Conservation (phyloP, 1,140 invertebrate genomes). For the Drosophila ficusphila region DNA sequence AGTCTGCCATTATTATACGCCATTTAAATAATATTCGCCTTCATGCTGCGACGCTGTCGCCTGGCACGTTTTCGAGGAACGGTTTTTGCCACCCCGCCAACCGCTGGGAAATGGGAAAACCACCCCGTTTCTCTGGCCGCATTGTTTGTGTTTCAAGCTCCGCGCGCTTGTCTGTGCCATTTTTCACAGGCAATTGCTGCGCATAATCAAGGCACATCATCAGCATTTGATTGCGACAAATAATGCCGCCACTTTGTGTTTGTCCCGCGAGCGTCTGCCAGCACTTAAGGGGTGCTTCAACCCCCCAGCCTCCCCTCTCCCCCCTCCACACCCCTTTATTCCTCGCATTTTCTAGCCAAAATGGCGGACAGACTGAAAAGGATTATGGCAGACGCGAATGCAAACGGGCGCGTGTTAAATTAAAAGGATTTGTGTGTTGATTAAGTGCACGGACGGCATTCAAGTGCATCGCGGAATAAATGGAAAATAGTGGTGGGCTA, state of each 20-base stretch:
- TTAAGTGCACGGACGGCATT: conserved; percentile 58
- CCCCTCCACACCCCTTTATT: not conserved
- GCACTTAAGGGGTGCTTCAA: conserved; percentile 41
- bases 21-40: conserved; percentile 84
- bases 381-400: conserved; percentile 36
- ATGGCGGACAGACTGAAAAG: conserved; percentile 51
- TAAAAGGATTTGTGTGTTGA: conserved; percentile 81
- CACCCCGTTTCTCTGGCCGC: conserved; percentile 29
- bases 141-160: conserved; percentile 9
- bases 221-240: conserved; percentile 83
- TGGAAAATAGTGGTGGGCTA: not conserved
- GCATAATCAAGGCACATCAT: conserved; percentile 81
- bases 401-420: conserved; percentile 62
- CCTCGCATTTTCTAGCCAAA: conserved; percentile 19
- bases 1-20: conserved; percentile 84
- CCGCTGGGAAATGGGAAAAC: conserved; percentile 5
- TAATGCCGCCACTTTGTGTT: conserved; percentile 83
- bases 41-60: conserved; percentile 66
- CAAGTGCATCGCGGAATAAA: conserved; percentile 10
- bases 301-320: not conserved
- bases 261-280: conserved; percentile 35
- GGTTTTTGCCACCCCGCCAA: conserved; percentile 36
- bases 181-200: conserved; percentile 66
- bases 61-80: conserved; percentile 61
- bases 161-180: conserved; percentile 38